A percentile compares a stretch with the other conserved stretches of the same genome.
Conservation (phyloP, 2,113 vertebrate genomes). For the Chelonoidis abingdonii region DNA sequence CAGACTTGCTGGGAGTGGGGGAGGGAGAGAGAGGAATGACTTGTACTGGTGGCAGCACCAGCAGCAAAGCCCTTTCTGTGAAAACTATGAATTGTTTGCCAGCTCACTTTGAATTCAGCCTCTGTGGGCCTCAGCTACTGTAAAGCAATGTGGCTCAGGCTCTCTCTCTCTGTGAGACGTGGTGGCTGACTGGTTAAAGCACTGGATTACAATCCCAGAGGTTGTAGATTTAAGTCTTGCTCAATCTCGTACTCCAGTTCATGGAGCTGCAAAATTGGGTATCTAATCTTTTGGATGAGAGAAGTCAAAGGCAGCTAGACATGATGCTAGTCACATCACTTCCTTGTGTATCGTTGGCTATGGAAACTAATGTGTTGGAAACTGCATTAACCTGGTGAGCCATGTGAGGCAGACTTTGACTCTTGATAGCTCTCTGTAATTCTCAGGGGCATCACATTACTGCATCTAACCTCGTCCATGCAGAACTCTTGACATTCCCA, state of each 20-base stretch:
- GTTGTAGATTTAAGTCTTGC: background rate
- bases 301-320: background rate
- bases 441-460: background rate
- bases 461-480: fast-evolving
- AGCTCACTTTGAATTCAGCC: slow-evolving; percentile 34
- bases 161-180: background rate
- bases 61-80: slow-evolving; percentile 45
- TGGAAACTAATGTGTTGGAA: background rate
- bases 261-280: background rate
- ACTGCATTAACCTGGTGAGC: background rate
- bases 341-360: background rate
- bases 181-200: background rate
- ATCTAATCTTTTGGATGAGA: background rate
- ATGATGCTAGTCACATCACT: background rate
- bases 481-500: background rate
- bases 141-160: background rate
- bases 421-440: background rate
- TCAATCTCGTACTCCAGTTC: background rate
- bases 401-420: background rate
- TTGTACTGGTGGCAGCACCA: slow-evolving; percentile 52
- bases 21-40: background rate
- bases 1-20: slow-evolving; percentile 16
- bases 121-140: background rate
- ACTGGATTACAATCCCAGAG: background rate
- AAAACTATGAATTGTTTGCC: slow-evolving; percentile 66